Percentiles rank a stretch among this genome's conserved stretches.
These are phyloP conservation scores for Darevskia nairensis DNA, from an alignment of 2,797 vertebrate genomes.

Conservation along the genomic window DNA sequence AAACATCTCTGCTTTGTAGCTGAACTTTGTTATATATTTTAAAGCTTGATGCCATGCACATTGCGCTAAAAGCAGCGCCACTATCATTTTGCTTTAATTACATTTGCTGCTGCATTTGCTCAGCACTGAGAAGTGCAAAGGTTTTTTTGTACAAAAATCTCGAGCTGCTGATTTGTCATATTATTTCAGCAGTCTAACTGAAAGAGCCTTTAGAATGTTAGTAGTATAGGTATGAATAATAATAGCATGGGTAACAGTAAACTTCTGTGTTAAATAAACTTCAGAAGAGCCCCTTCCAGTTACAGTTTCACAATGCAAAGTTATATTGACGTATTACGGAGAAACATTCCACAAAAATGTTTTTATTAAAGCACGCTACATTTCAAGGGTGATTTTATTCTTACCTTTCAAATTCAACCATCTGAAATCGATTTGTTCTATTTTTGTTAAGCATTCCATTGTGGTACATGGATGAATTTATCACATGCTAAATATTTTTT, in stretches of 20 bases:
- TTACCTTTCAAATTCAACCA: not conserved
- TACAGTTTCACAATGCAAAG: not conserved
- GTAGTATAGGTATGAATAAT: not conserved
- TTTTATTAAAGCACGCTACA: not conserved
- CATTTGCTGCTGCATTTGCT: not conserved
- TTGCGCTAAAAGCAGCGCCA: not conserved
- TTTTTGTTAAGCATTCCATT: constrained; percentile 32
- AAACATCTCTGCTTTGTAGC: not conserved
- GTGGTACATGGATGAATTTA: not conserved
- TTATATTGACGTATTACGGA: not conserved
- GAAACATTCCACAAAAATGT: not conserved
- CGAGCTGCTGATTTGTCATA: not conserved
- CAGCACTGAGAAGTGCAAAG: not conserved
- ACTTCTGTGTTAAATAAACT: not conserved
- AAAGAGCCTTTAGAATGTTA: not conserved
- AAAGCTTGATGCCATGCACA: not conserved
- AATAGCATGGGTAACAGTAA: too few species aligned
- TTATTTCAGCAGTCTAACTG: not conserved
- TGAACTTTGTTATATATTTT: not conserved
- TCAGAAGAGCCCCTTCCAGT: not conserved
- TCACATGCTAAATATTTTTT: not conserved
- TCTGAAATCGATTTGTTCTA: not conserved
- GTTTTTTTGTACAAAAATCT: not conserved
- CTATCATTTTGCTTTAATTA: not conserved
- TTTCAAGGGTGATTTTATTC: not conserved